Evolutionary conservation across 2,888 invertebrate species (phyloP), one percentile per base, ranked within the genome.

Genomic region (Philopedon plagiatum): DNA sequence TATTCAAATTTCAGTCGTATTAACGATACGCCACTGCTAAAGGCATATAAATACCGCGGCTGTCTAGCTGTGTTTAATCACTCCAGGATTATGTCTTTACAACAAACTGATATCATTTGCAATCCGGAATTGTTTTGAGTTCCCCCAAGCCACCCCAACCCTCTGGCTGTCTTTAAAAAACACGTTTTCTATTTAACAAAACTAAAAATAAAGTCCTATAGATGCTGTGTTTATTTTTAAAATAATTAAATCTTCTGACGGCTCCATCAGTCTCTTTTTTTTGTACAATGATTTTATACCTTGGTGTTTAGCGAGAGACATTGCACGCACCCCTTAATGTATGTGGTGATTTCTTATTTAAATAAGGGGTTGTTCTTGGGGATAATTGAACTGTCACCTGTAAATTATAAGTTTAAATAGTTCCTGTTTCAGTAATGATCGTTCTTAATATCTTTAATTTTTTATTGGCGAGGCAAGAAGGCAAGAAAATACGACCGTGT

Each of bases 41-140:
- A 29, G 29, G 51, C 18, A 29, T 54, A 54, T 54, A 54, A 54
- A 54, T 71, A 73, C 61, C 46, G 71, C 26, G 29, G 15, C 70
- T 66, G 49, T 69, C 76, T 75, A 76, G 73, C 73, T 70, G 72
- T 75, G 49, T 60, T 73, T 69, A 72, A 72, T 68, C 68, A 66
- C 71, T 71, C 46, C 41, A 19, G 63, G 69, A 69, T 69, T 69
- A 69, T 34, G 56, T 44, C 64, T 41, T 64, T 64, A 64, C 51
- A 64, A 64, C 64, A 56, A 62, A 51, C 34, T 39, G 66, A 58
- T 58, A 58, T 58, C 58, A 56, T 66, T 66, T 60, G 58, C 66
- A 29, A 57, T 37, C 5, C 56, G 37, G 56, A 56, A 64, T 64
- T 64, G 64, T 64, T 39, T 51, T 54, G 54, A 54, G 41, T 37